phyloP scores from a whole-genome alignment of 2,888 invertebrate genomes.

The Marasmarcha lunaedactyla region DNA sequence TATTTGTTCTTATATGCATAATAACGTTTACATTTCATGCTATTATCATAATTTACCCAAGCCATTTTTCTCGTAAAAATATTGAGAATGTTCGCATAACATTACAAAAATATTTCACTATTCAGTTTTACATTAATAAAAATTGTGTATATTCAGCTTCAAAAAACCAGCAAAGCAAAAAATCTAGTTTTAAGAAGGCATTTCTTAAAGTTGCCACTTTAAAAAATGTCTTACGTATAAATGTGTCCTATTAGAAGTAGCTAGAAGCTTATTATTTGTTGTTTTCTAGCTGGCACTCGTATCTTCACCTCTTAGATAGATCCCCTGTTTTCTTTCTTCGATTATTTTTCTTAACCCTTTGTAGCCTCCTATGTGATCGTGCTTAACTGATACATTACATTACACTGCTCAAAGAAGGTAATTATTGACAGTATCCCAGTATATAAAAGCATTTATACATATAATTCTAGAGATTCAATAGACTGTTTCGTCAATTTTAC shows the following conservation, averaged over 20 bases:
- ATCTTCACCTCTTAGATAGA: conserved; percentile 55
- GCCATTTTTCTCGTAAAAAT: too few species aligned
- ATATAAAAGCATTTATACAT: neutral
- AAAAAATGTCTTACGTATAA: conserved; percentile 14
- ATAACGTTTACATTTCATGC: too few species aligned
- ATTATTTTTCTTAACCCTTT: conserved; percentile 40
- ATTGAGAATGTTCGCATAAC: too few species aligned
- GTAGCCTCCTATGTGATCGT: conserved; percentile 48
- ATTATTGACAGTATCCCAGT: neutral
- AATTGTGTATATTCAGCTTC: too few species aligned
- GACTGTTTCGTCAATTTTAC: too few species aligned
- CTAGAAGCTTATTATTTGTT: conserved; percentile 56
- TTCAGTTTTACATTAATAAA: too few species aligned
- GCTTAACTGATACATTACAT: conserved; percentile 14
- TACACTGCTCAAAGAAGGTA: neutral
- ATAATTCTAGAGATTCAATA: neutral
- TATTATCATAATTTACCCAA: too few species aligned
- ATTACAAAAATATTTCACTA: too few species aligned
- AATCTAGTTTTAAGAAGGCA: too few species aligned
- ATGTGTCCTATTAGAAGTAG: conserved; percentile 60
- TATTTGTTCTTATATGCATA: too few species aligned
- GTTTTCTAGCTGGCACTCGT: conserved; percentile 63
- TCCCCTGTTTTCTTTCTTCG: conserved; percentile 41
- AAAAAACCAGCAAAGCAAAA: too few species aligned
- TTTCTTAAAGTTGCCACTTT: too few species aligned